Percentiles rank a stretch among this genome's conserved stretches.
These are phyloP conservation scores for Neodon shergylaensis DNA, from an alignment of 2,113 vertebrate genomes.

Conservation along the genomic window DNA sequence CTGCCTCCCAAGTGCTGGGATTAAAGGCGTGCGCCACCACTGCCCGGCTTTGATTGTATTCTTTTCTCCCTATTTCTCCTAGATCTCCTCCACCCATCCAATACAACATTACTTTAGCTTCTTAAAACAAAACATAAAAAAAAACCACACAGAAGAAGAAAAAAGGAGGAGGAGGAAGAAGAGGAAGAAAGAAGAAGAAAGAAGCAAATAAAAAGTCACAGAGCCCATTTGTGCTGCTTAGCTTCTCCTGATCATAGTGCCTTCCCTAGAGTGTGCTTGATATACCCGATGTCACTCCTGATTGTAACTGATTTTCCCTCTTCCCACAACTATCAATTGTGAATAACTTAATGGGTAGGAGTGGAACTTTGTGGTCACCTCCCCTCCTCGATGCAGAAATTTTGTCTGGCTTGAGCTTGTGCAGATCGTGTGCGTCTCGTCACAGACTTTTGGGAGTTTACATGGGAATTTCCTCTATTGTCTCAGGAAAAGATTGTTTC, in stretches of 20 bases:
- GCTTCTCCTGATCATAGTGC: background rate
- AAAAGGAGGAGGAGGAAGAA: no score
- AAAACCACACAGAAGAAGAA: background rate
- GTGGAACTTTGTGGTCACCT: no score
- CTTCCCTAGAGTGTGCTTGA: background rate
- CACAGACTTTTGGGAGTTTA: background rate
- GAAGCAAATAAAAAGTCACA: background rate
- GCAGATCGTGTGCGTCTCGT: background rate
- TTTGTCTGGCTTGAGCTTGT: background rate
- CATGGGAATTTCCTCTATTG: background rate
- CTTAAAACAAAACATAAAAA: background rate
- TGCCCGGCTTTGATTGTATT: no score
- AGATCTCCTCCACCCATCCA: background rate
- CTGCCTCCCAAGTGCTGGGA: no score
- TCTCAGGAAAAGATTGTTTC: background rate
- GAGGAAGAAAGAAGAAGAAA: no score
- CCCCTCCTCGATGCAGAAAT: background rate
- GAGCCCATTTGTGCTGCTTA: background rate
- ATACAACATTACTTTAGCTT: background rate
- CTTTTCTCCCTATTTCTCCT: background rate
- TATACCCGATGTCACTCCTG: background rate
- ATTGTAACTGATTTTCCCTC: background rate
- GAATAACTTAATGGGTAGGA: no score
- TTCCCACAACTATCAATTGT: no score
- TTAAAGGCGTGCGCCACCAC: no score